Conservation (phyloP, 2,888 invertebrate species). For the Molanna angustata region DNA sequence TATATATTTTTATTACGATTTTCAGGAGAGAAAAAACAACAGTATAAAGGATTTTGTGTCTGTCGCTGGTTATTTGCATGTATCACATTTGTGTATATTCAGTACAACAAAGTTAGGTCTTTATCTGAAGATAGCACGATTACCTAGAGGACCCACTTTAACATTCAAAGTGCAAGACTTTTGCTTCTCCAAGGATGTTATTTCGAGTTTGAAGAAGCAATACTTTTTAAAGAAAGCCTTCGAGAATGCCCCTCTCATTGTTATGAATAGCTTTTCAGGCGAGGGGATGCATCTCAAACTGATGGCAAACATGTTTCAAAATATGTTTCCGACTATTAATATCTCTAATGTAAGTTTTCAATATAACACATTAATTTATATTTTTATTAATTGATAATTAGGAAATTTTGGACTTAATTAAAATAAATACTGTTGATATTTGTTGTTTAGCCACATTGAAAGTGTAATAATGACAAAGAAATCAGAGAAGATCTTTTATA, state of each 20-base stretch:
- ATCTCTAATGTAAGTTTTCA: constrained; percentile 80
- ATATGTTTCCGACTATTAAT: constrained; percentile 97
- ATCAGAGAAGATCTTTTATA: too few relatives aligned
- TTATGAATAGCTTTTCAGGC: constrained; percentile 87
- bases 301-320: constrained; percentile 95
- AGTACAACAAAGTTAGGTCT: constrained; percentile 81
- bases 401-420: too few relatives aligned
- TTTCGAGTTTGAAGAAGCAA: constrained; percentile 82
- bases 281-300: constrained; percentile 87
- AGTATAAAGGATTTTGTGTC: constrained; percentile 95
- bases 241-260: constrained; percentile 83
- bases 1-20: constrained; percentile 27
- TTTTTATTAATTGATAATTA: too few relatives aligned
- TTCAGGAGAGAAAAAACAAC: constrained; percentile 82
- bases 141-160: constrained; percentile 91
- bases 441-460: too few relatives aligned
- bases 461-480: too few relatives aligned
- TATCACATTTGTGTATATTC: constrained; percentile 89
- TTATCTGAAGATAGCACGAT: constrained; percentile 79
- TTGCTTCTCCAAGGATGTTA: constrained; percentile 79
- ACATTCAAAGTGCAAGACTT: constrained; percentile 80
- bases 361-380: too few relatives aligned
- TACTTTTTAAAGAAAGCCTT: constrained; percentile 80
- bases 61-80: constrained; percentile 86
- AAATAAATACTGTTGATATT: too few relatives aligned